A percentile compares a stretch with the other conserved stretches of the same genome.
These are phyloP conservation scores for Catharus fuscescens DNA, from an alignment of 2,113 vertebrate genomes.

Conservation along the genomic window DNA sequence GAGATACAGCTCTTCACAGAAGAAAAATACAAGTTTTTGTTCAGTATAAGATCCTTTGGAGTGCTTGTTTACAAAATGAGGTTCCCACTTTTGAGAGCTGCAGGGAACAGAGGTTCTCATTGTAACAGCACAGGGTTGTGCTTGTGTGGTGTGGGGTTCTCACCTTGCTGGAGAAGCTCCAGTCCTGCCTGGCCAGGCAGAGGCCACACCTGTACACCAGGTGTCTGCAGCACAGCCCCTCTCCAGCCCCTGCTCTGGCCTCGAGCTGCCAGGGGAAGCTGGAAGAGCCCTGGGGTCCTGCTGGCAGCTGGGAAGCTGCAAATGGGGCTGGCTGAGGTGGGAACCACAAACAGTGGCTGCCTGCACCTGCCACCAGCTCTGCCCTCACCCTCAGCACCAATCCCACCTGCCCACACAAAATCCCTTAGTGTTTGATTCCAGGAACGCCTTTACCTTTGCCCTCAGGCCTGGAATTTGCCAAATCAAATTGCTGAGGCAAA, in stretches of 20 bases:
- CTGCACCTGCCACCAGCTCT: background rate
- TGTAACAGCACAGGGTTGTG: accelerated
- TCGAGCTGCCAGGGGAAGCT: background rate
- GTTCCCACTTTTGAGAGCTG: background rate
- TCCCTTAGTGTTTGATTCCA: background rate
- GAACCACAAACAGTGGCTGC: background rate
- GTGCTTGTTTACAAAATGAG: background rate
- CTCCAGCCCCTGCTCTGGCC: background rate
- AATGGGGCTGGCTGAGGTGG: background rate
- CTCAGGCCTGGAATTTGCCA: accelerated
- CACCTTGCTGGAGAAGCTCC: background rate
- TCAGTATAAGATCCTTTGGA: background rate
- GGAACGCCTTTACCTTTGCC: background rate
- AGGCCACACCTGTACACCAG: background rate
- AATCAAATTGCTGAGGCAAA: background rate
- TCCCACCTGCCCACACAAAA: background rate
- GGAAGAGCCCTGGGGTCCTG: background rate
- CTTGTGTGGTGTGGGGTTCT: background rate
- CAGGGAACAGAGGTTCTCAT: background rate
- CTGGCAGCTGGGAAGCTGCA: background rate
- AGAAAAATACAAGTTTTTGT: conserved; percentile 40
- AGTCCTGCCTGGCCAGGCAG: background rate
- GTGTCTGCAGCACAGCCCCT: accelerated
- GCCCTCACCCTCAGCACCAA: background rate
- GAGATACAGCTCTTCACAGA: conserved; percentile 64